Conservation (phyloP, 2,888 invertebrate species). For the Prosopocoilus inquinatus region DNA sequence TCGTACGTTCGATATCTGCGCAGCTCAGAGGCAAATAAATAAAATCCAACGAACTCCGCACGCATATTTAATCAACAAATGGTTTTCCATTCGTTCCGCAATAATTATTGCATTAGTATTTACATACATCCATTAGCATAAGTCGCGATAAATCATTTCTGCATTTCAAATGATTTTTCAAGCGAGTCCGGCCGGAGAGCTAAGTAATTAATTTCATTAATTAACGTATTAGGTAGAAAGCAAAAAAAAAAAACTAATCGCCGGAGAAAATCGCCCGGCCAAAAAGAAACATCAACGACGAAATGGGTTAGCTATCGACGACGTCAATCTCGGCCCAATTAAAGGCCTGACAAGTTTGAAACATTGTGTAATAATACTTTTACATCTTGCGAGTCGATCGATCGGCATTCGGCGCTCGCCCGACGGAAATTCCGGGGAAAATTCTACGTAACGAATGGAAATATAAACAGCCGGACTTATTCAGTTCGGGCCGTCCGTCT, state of each 20-base stretch:
- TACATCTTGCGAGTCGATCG: slow-evolving; percentile 32
- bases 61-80: slow-evolving; percentile 16
- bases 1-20: neutral
- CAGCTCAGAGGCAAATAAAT: neutral
- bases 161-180: slow-evolving; percentile 5
- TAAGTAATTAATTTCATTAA: slow-evolving; percentile 22
- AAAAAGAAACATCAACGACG: slow-evolving; percentile 39
- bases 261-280: slow-evolving; percentile 21
- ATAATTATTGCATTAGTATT: slow-evolving; percentile 14
- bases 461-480: slow-evolving; percentile 4
- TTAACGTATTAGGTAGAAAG: slow-evolving; percentile 23
- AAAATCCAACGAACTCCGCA: neutral
- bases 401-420: slow-evolving; percentile 21
- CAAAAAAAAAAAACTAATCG: slow-evolving; percentile 21
- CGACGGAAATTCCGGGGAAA: no score
- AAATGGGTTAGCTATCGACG: slow-evolving; percentile 39
- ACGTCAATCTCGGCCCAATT: slow-evolving; percentile 45
- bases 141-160: slow-evolving; percentile 7
- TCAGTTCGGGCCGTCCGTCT: slow-evolving; percentile 2
- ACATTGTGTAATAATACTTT: slow-evolving; percentile 46
- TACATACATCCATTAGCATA: slow-evolving; percentile 12
- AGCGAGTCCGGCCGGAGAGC: slow-evolving; percentile 4
- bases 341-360: slow-evolving; percentile 44
- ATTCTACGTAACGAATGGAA: slow-evolving; percentile 4
- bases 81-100: slow-evolving; percentile 16